Conservation (phyloP, 2,888 invertebrate genomes). For the Ischnus inquisitorius region DNA sequence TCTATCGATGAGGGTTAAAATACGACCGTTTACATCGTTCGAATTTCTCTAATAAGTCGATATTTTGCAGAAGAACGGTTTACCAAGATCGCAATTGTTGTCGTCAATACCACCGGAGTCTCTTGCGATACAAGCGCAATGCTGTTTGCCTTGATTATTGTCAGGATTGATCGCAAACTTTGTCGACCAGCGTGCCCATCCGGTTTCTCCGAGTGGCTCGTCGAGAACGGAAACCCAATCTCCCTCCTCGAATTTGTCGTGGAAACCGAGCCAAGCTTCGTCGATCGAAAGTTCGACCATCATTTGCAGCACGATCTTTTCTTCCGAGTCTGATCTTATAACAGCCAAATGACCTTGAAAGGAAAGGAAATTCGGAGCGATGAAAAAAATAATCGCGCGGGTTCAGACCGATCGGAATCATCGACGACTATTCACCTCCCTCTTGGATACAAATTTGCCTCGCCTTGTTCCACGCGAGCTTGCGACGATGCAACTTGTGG, state of each 20-base stretch:
- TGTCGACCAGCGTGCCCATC: slow-evolving; percentile 67
- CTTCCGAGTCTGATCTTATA: slow-evolving; percentile 66
- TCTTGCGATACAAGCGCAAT: slow-evolving; percentile 61
- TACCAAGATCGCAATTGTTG: slow-evolving; percentile 1
- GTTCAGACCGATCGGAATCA: background rate
- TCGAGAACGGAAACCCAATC: slow-evolving; percentile 69
- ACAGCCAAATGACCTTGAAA: slow-evolving; percentile 51
- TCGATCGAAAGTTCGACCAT: slow-evolving; percentile 49
- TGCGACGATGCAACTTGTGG: slow-evolving; percentile 63
- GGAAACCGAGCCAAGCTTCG: slow-evolving; percentile 68
- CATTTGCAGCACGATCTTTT: slow-evolving; percentile 58
- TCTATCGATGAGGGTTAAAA: no score
- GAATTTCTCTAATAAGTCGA: background rate
- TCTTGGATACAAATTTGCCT: slow-evolving; percentile 64
- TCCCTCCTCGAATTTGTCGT: slow-evolving; percentile 70
- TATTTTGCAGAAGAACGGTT: slow-evolving; percentile 70
- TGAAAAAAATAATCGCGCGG: background rate
- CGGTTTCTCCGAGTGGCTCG: slow-evolving; percentile 59
- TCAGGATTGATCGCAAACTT: slow-evolving; percentile 49
- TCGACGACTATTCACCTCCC: slow-evolving; percentile 64
- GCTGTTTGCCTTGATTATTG: slow-evolving; percentile 46
- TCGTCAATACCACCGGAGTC: slow-evolving; percentile 63
- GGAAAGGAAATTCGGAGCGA: background rate
- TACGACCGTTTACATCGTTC: background rate
- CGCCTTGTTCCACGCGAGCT: slow-evolving; percentile 65